phyloP scores from a whole-genome alignment of 2,888 invertebrate species.

The Apamea crenata region DNA sequence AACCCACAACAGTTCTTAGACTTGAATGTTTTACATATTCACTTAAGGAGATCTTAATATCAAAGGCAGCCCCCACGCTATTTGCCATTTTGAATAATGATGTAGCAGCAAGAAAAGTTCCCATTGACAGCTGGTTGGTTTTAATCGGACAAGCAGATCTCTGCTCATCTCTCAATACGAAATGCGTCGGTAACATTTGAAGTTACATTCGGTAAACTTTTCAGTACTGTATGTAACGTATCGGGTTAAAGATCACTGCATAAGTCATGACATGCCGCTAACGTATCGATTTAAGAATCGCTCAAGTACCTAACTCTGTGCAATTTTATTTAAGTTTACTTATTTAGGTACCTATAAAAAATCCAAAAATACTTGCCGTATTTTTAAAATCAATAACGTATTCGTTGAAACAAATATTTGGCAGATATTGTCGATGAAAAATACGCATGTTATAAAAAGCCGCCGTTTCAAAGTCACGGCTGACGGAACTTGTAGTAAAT shows the following conservation, averaged over 20 bases:
- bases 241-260: constrained; percentile 53
- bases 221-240: constrained; percentile 38
- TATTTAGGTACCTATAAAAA: not conserved
- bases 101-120: constrained; percentile 22
- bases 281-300: constrained; percentile 35
- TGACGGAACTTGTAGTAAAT: constrained; percentile 39
- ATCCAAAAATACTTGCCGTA: not conserved
- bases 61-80: not conserved
- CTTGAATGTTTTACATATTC: not conserved
- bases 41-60: not conserved
- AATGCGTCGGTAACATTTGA: constrained; percentile 53
- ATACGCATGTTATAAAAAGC: not conserved
- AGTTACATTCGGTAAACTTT: constrained; percentile 52
- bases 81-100: constrained; percentile 36
- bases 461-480: constrained; percentile 50
- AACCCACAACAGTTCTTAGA: not conserved
- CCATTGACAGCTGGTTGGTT: constrained; percentile 19
- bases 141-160: constrained; percentile 46
- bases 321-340: constrained; percentile 14
- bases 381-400: constrained; percentile 9
- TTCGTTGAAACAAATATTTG: constrained; percentile 16
- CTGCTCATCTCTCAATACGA: constrained; percentile 48
- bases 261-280: constrained; percentile 33
- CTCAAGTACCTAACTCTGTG: constrained; percentile 11
- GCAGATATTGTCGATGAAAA: constrained; percentile 12